Evolutionary conservation across 2,888 invertebrate species (phyloP).

Genomic region (Maniola hyperantus): DNA sequence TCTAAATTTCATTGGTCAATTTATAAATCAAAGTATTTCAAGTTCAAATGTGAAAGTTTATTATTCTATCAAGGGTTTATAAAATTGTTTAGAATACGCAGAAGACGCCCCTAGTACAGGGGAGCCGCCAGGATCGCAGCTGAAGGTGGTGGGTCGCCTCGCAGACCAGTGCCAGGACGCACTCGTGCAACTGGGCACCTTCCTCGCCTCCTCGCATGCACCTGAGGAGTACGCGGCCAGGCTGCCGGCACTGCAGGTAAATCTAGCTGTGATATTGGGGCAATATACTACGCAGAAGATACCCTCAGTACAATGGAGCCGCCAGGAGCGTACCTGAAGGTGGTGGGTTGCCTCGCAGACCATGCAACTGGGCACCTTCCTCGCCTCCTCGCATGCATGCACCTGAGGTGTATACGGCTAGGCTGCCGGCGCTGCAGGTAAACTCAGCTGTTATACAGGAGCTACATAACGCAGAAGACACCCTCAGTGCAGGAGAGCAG

Average conservation of each 20-base stretch:
- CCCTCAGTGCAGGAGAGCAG: constrained; percentile 73
- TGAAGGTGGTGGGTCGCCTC: constrained; percentile 93
- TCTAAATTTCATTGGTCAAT: no score
- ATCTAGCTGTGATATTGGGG: background rate
- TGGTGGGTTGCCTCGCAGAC: constrained; percentile 93
- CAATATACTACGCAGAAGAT: constrained; percentile 65
- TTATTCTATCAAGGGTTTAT: no score
- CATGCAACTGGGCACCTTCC: constrained; percentile 98
- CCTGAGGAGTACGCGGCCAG: constrained; percentile 96
- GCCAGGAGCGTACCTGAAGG: constrained; percentile 90
- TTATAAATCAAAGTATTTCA: no score
- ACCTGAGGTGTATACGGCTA: constrained; percentile 95
- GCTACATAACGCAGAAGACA: constrained; percentile 56
- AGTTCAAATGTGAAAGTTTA: no score
- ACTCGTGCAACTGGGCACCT: constrained; percentile 98
- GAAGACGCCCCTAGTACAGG: constrained; percentile 56
- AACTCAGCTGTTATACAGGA: background rate
- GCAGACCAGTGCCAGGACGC: constrained; percentile 98
- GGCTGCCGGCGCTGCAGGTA: constrained; percentile 90
- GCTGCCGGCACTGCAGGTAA: constrained; percentile 89
- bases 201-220: constrained; percentile 95
- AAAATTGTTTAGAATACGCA: constrained; percentile 54
- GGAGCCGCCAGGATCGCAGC: constrained; percentile 88
- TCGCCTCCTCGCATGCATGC: constrained; percentile 96
- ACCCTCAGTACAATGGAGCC: constrained; percentile 71